A percentile compares a stretch with the other conserved stretches of the same genome.
Evolutionary conservation across 64 coral and sea anemone species (phyloP).

Genomic region (Montipora efflorescens): DNA sequence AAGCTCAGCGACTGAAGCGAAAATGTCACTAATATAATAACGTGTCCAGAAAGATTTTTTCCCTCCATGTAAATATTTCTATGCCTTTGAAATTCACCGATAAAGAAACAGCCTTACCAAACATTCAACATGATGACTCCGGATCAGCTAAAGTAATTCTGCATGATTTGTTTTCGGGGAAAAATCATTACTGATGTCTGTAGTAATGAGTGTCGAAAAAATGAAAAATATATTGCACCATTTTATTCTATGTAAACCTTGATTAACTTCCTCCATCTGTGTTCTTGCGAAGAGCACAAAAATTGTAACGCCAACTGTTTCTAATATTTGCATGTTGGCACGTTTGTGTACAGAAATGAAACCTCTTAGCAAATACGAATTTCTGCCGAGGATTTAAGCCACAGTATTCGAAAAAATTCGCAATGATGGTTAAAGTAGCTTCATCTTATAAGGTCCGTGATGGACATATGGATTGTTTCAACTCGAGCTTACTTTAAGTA

Average conservation of each 20-base stretch:
- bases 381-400: background rate
- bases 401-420: background rate
- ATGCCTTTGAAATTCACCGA: background rate
- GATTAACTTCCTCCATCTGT: background rate
- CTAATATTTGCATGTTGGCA: background rate
- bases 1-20: background rate
- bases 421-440: too few species aligned
- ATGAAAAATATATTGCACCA: constrained; percentile 27
- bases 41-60: background rate
- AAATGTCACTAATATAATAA: background rate
- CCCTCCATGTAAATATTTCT: background rate
- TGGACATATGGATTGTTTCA: too few species aligned
- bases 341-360: constrained; percentile 19
- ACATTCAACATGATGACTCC: background rate
- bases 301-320: background rate
- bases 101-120: background rate
- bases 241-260: constrained; percentile 13
- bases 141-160: background rate
- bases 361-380: background rate
- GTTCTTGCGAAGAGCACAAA: background rate
- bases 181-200: constrained; percentile 10
- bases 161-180: background rate
- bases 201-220: constrained; percentile 10
- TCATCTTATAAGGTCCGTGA: too few species aligned
- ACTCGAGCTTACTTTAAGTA: too few species aligned